A percentile compares a stretch with the other conserved stretches of the same genome.
Conservation (phyloP, 2,797 vertebrate species). For the Lutjanus argentimaculatus region DNA sequence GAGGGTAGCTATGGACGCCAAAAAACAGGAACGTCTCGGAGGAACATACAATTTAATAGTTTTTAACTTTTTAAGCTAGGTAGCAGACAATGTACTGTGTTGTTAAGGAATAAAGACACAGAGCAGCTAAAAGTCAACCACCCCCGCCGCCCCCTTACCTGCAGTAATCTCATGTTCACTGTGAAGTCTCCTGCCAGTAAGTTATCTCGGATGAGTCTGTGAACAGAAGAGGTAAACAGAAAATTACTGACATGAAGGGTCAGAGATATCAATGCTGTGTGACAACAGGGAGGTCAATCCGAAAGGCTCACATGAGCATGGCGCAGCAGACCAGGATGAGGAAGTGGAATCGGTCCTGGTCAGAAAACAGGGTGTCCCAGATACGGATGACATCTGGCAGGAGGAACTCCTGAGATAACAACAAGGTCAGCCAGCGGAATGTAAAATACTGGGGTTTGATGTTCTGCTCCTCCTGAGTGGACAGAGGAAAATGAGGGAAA, state of each 20-base stretch:
- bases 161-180: slow-evolving; percentile 95
- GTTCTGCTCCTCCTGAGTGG: slow-evolving; percentile 95
- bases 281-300: neutral
- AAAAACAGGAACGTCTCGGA: too few species aligned
- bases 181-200: slow-evolving; percentile 96
- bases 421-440: slow-evolving; percentile 97
- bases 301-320: slow-evolving; percentile 90
- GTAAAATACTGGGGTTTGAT: slow-evolving; percentile 99
- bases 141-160: too few species aligned
- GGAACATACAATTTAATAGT: too few species aligned
- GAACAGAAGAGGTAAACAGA: slow-evolving; percentile 35
- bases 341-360: slow-evolving; percentile 95
- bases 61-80: too few species aligned
- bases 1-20: too few species aligned
- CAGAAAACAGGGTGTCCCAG: slow-evolving; percentile 97
- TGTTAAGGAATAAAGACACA: too few species aligned
- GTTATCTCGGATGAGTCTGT: slow-evolving; percentile 95
- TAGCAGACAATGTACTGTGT: too few species aligned
- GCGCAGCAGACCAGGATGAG: slow-evolving; percentile 97
- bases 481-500: neutral
- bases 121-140: too few species aligned
- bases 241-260: neutral
- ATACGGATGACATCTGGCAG: slow-evolving; percentile 98
- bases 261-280: neutral
- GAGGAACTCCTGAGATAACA: slow-evolving; percentile 98